A percentile compares a stretch with the other conserved stretches of the same genome.
Conservation (phyloP, 2,113 vertebrate species). For the Isichthys henryi region DNA sequence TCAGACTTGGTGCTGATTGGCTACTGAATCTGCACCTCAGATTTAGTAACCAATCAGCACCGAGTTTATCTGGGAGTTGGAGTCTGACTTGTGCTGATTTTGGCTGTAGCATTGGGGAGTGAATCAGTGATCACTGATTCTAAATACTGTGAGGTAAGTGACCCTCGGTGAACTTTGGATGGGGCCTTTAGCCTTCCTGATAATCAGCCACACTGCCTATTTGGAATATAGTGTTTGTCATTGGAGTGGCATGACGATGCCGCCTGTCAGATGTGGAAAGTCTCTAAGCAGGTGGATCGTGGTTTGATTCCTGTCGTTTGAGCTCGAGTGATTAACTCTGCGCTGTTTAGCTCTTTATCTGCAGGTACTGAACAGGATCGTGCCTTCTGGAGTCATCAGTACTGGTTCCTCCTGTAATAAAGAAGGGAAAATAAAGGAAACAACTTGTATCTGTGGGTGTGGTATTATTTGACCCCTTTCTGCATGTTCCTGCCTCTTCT, state of each 20-base stretch:
- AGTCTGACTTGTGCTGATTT: background rate
- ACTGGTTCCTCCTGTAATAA: slow-evolving; percentile 66
- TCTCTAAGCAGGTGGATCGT: background rate
- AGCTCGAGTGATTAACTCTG: slow-evolving; percentile 56
- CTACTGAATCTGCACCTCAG: background rate
- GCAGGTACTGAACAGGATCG: slow-evolving; percentile 73
- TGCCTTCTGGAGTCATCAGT: slow-evolving; percentile 60
- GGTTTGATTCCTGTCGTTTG: slow-evolving; percentile 10
- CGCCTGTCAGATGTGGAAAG: background rate
- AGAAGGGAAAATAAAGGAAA: slow-evolving; percentile 75
- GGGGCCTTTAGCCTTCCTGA: background rate
- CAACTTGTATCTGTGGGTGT: slow-evolving; percentile 71
- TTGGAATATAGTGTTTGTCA: background rate
- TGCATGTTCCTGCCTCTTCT: slow-evolving; percentile 20
- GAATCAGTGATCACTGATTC: too few relatives aligned
- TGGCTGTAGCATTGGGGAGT: background rate
- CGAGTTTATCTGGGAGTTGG: background rate
- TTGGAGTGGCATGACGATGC: background rate
- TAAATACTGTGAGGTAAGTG: background rate
- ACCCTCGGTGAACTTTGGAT: background rate
- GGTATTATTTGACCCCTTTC: slow-evolving; percentile 60
- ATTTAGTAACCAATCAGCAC: background rate
- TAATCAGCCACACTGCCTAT: background rate
- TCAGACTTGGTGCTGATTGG: too few relatives aligned
- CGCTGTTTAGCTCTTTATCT: slow-evolving; percentile 74